Evolutionary conservation across 2,888 invertebrate genomes (phyloP), one percentile per base, ranked within the genome.

Genomic region (Plebejus argus): DNA sequence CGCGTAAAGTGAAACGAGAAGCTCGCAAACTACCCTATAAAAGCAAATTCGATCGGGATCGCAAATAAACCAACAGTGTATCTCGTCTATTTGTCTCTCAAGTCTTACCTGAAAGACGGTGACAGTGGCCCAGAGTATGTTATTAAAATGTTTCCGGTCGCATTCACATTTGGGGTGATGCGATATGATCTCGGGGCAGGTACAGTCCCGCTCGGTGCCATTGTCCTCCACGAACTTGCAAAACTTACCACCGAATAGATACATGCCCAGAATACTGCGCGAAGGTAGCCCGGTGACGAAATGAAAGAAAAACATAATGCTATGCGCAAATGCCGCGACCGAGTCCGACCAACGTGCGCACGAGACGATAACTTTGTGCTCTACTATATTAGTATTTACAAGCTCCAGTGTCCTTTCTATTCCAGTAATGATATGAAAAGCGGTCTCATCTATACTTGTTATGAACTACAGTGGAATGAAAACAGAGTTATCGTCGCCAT

Each of bases 181-280:
- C 92, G 97, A 97, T 92, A 97, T 95, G 95, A 98, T 97, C 96
- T 98, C 98, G 90, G 96, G 96, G 96, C 99, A 99, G 94, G 97
- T 97, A 95, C 99, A 99, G 95, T 97, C 97, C 91, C 97, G 96
- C 94, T 96, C 96, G 92, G 94, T 94, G 93, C 96, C 96, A 90
- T 95, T 95, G 92, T 97, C 97, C 95, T 98, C 98, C 95, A 96
- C 96, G 96, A 96, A 97, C 96, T 98, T 98, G 98, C 99, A 99
- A 98, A 99, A 99, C 97, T 98, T 98, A 97, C 99, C 98, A 95
- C 99, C 99, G 96, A 99, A 99, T 95, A 99, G 97, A 96, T 98
- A 98, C 98, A 99, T 99, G 95, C 99, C 99, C 96, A 99, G 97
- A 95, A 98, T 98, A 97, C 99, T 99, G 90, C 83, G 89, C 85